Percentiles rank a stretch among this genome's conserved stretches.
These are phyloP conservation scores for Halocynthia roretzi DNA, from an alignment of 23 tunicate genomes.

Conservation along the genomic window DNA sequence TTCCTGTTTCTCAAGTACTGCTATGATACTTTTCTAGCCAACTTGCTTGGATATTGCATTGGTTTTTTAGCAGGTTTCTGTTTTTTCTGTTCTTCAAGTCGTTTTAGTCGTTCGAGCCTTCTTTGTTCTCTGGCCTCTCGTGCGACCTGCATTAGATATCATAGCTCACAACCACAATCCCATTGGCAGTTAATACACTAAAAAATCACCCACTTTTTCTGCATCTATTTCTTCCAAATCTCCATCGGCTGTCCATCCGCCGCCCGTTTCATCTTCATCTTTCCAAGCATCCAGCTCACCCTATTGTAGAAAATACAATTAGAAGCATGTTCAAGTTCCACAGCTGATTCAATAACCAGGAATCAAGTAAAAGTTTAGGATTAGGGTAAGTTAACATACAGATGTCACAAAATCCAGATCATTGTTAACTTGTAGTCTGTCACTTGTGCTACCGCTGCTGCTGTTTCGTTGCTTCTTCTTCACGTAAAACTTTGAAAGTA, in stretches of 20 bases:
- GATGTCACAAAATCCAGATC: too few species aligned
- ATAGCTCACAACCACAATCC: not conserved
- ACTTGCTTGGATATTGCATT: not conserved
- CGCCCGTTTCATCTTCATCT: constrained; percentile 3
- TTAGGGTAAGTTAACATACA: too few species aligned
- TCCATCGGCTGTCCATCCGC: constrained; percentile 18
- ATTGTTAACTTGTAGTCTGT: too few species aligned
- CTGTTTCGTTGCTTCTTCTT: too few species aligned
- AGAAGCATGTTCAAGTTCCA: too few species aligned
- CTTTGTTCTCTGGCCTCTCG: constrained; percentile 10
- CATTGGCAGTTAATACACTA: not conserved
- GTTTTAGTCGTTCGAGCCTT: constrained; percentile 5
- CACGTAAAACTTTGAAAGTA: too few species aligned
- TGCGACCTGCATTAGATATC: not conserved
- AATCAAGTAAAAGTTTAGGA: too few species aligned
- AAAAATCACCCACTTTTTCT: not conserved
- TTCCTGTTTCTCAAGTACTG: not conserved
- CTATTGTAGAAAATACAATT: not conserved
- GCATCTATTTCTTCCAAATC: constrained; percentile 10
- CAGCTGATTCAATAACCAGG: too few species aligned
- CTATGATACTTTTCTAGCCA: constrained; percentile 24
- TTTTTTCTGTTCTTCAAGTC: constrained; percentile 16
- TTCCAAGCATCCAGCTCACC: constrained; percentile 17
- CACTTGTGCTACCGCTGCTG: too few species aligned
- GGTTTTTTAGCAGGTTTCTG: constrained; percentile 9